Conservation (phyloP, 2,797 vertebrate species). For the Anas georgica region DNA sequence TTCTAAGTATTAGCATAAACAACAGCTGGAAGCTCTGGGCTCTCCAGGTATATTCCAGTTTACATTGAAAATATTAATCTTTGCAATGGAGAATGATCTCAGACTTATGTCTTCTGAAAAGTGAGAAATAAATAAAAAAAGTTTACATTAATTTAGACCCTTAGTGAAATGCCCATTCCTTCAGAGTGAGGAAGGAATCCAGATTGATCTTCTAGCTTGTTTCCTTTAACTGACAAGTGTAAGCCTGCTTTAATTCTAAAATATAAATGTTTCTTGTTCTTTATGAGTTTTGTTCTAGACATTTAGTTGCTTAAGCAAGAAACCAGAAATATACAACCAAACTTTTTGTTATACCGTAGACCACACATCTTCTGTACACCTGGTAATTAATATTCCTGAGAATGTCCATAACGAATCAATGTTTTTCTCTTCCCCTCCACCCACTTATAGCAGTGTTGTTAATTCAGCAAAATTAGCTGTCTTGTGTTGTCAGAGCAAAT, state of each 20-base stretch:
- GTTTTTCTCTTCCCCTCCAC: background rate
- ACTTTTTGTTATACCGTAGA: background rate
- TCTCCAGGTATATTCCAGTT: conserved; percentile 57
- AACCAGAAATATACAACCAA: background rate
- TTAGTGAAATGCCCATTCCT: background rate
- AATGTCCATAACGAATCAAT: background rate
- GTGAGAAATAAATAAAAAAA: background rate
- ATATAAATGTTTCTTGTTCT: background rate
- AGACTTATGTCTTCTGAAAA: conserved; percentile 25
- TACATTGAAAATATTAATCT: conserved; percentile 70
- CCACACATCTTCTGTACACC: background rate
- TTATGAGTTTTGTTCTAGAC: background rate
- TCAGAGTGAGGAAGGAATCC: background rate
- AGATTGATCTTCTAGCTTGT: background rate
- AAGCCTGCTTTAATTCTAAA: background rate
- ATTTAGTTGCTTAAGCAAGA: background rate
- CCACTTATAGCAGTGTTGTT: conserved; percentile 36
- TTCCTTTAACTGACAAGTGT: background rate
- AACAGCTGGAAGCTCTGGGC: conserved; percentile 53
- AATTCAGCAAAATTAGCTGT: conserved; percentile 70
- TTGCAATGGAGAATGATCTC: conserved; percentile 33
- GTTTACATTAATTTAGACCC: background rate
- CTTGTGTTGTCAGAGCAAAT: conserved; percentile 67
- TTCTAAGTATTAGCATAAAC: conserved; percentile 67
- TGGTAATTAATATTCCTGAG: background rate